A percentile compares a stretch with the other conserved stretches of the same genome.
phyloP scores from a whole-genome alignment of 2,113 vertebrate species.

The Astatoreochromis straeleni region DNA sequence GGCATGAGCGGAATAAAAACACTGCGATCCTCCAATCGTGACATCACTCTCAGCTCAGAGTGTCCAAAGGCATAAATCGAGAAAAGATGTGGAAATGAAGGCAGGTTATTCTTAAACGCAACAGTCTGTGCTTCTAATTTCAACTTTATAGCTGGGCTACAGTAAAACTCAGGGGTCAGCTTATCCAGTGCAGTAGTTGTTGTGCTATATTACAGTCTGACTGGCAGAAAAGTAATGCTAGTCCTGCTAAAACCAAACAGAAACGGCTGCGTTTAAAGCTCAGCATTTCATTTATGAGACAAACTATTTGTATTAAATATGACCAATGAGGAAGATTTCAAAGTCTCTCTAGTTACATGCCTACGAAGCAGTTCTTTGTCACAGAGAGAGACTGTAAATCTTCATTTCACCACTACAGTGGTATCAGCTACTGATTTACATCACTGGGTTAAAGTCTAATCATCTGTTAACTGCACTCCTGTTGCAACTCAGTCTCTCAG shows the following conservation, averaged over 20 bases:
- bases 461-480: not conserved
- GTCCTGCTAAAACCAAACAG: not conserved
- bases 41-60: not conserved
- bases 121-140: not conserved
- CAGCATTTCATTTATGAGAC: not conserved
- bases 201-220: not conserved
- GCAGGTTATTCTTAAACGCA: not conserved
- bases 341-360: not conserved
- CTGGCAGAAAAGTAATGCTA: not conserved
- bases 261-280: not conserved
- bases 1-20: constrained; percentile 27
- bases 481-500: not conserved
- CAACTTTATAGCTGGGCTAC: not conserved
- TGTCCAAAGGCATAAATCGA: not conserved
- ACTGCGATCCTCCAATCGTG: not conserved
- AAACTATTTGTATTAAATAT: not conserved
- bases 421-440: not conserved
- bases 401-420: not conserved
- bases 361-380: not conserved
- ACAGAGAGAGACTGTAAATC: not conserved
- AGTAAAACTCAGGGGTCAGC: not conserved
- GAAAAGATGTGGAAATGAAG: not conserved
- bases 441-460: not conserved
- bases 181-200: not conserved
- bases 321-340: not conserved